phyloP scores from a whole-genome alignment of 2,888 invertebrate genomes.

The Formica aserva region DNA sequence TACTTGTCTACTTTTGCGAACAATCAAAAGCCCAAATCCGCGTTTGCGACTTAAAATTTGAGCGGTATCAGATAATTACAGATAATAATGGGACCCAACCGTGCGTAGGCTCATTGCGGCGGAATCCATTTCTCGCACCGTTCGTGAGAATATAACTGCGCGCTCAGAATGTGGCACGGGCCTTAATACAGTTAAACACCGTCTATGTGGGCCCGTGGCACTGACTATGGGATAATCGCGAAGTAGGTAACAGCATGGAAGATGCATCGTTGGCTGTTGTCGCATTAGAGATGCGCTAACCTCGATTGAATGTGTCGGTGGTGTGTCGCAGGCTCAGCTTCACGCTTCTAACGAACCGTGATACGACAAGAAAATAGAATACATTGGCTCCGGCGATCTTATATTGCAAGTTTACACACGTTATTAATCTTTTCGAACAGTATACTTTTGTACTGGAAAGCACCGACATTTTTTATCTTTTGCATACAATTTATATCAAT shows the following conservation, averaged over 20 bases:
- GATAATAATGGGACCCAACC: constrained; percentile 16
- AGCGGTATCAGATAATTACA: constrained; percentile 23
- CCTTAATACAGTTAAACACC: constrained; percentile 76
- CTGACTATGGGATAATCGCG: constrained; percentile 80
- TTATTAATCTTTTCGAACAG: not conserved
- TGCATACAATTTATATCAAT: not conserved
- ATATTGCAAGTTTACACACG: not conserved
- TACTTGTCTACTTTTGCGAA: constrained; percentile 42
- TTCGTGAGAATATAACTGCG: constrained; percentile 72
- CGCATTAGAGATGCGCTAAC: constrained; percentile 83
- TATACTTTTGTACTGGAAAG: not conserved
- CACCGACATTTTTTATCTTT: not conserved
- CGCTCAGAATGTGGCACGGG: constrained; percentile 80
- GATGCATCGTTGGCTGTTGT: constrained; percentile 72
- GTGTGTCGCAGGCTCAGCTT: constrained; percentile 45
- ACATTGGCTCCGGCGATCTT: constrained; percentile 4
- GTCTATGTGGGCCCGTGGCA: constrained; percentile 48
- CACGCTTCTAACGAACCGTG: constrained; percentile 58
- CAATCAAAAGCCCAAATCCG: constrained; percentile 40
- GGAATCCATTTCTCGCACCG: constrained; percentile 61
- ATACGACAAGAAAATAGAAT: constrained; percentile 44
- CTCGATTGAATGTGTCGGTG: constrained; percentile 79
- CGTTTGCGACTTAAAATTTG: constrained; percentile 13
- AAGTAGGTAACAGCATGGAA: constrained; percentile 81
- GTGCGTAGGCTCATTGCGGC: constrained; percentile 37